These are phyloP conservation scores for Orthonyx spaldingii DNA, from an alignment of 2,113 vertebrate species.

Conservation along the genomic window DNA sequence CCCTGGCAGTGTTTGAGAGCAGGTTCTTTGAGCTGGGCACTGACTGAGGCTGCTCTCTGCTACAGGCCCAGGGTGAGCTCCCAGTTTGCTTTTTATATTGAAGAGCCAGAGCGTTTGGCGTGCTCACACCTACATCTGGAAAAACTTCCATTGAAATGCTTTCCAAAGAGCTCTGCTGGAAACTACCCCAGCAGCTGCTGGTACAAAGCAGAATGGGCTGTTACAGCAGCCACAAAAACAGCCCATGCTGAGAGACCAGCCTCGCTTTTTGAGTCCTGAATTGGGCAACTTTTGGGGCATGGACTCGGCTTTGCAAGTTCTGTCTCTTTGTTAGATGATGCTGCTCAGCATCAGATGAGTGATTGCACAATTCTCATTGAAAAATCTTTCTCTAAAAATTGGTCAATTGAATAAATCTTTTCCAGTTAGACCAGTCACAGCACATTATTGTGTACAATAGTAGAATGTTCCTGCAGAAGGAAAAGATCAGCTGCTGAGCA, in stretches of 20 bases:
- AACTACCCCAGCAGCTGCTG: neutral
- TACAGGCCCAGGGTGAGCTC: neutral
- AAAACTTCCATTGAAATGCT: neutral
- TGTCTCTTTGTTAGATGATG: neutral
- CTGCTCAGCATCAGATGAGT: neutral
- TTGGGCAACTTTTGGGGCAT: neutral
- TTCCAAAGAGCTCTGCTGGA: constrained; percentile 17
- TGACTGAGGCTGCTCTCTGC: neutral
- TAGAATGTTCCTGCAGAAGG: neutral
- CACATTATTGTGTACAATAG: neutral
- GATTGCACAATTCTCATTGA: neutral
- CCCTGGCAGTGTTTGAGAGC: neutral
- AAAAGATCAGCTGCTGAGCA: neutral
- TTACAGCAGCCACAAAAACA: neutral
- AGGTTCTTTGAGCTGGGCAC: neutral
- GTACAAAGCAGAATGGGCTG: neutral
- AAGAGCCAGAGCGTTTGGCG: neutral
- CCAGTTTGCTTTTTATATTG: neutral
- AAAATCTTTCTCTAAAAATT: neutral
- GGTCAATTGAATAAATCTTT: neutral
- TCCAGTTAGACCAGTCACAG: neutral
- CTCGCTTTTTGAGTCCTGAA: neutral
- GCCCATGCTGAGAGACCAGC: neutral
- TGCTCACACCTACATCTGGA: constrained; percentile 15
- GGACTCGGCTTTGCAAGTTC: neutral